Evolutionary conservation across 2,797 vertebrate genomes (phyloP).

Genomic region (Menidia menidia): DNA sequence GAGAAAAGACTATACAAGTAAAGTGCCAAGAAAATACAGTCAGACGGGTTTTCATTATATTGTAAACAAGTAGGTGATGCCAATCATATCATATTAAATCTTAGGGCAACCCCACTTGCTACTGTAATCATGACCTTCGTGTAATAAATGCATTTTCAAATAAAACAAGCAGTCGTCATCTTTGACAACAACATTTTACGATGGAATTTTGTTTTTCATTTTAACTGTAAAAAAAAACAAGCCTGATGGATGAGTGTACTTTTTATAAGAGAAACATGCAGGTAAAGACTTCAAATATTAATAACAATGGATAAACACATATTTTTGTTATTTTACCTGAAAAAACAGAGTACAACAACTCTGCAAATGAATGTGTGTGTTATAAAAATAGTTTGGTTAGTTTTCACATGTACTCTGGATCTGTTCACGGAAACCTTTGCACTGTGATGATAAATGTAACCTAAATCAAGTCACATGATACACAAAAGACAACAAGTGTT

Average conservation of each 20-base stretch:
- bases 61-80: too few relatives aligned
- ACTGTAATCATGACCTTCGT: conserved; percentile 1
- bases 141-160: not conserved
- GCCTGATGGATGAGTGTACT: not conserved
- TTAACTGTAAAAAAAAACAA: not conserved
- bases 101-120: not conserved
- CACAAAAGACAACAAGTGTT: not conserved
- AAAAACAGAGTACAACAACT: not conserved
- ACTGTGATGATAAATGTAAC: not conserved
- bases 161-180: not conserved
- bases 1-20: too few relatives aligned
- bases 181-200: not conserved
- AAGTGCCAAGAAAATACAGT: too few relatives aligned
- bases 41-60: too few relatives aligned
- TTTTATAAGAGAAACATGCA: not conserved
- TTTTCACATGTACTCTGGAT: not conserved
- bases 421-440: not conserved
- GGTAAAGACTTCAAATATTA: conserved; percentile 2
- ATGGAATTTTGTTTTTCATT: not conserved
- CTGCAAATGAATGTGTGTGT: not conserved
- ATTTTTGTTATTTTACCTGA: not conserved
- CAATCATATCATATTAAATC: not conserved
- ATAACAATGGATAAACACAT: not conserved
- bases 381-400: not conserved
- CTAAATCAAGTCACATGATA: not conserved